Conservation (phyloP, 2,113 vertebrate species). For the Anhinga rufa region DNA sequence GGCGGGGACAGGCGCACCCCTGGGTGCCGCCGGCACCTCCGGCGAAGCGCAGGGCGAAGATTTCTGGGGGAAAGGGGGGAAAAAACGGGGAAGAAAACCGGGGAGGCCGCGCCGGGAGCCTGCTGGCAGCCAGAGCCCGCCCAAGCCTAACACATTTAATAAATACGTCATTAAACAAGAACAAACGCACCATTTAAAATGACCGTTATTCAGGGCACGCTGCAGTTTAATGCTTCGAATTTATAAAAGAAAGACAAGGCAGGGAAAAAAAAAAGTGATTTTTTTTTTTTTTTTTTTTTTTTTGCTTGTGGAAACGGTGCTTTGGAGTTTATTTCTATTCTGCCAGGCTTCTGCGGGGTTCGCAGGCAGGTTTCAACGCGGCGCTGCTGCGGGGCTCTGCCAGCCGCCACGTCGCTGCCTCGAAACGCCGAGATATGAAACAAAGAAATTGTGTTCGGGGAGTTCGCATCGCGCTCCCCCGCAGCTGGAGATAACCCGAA, state of each 20-base stretch:
- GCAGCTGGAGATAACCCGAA: not conserved
- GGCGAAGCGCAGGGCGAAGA: not conserved
- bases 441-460: not conserved
- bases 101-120: fast-evolving
- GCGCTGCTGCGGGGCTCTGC: not conserved
- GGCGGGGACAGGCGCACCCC: not conserved
- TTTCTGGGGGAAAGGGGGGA: not conserved
- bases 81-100: fast-evolving
- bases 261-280: not conserved
- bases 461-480: not conserved
- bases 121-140: not conserved
- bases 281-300: too few species aligned
- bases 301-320: fast-evolving
- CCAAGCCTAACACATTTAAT: fast-evolving
- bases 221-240: fast-evolving
- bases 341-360: not conserved
- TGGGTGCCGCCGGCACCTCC: not conserved
- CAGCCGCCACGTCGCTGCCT: not conserved
- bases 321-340: not conserved
- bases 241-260: not conserved
- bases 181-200: not conserved
- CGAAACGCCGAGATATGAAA: not conserved
- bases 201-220: fast-evolving
- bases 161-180: not conserved
- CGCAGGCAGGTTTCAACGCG: not conserved